These are phyloP conservation scores for fruit fly (Drosophila melanogaster) DNA, from an alignment of 1,140 invertebrate species.

Conservation along the genomic window DNA sequence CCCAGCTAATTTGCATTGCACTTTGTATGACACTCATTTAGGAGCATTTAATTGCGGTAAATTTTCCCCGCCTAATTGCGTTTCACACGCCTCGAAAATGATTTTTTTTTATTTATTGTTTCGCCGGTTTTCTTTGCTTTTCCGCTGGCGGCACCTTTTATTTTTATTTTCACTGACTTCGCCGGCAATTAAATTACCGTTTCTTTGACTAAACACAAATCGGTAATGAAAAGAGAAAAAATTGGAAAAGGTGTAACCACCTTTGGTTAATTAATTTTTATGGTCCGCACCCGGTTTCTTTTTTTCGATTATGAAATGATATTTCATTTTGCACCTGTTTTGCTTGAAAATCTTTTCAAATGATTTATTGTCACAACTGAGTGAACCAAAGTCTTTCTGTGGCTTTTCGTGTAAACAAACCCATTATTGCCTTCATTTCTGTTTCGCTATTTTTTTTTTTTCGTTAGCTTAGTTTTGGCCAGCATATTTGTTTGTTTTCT, in stretches of 20 bases:
- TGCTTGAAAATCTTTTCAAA: slow-evolving; percentile 10
- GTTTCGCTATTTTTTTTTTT: slow-evolving; percentile 6
- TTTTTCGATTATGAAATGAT: slow-evolving; percentile 45
- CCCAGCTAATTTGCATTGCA: slow-evolving; percentile 36
- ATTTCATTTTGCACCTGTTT: slow-evolving; percentile 43
- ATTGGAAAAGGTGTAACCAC: slow-evolving; percentile 54
- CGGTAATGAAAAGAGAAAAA: slow-evolving; percentile 39
- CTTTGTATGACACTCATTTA: slow-evolving; percentile 44
- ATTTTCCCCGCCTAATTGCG: slow-evolving; percentile 55
- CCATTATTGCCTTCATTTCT: slow-evolving; percentile 62
- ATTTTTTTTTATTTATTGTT: slow-evolving; percentile 43
- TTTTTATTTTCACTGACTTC: slow-evolving; percentile 32
- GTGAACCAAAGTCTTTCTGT: slow-evolving; percentile 24
- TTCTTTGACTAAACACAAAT: slow-evolving; percentile 48
- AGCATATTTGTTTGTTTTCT: slow-evolving; percentile 13
- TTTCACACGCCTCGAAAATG: slow-evolving; percentile 56
- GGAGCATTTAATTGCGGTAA: slow-evolving; percentile 55
- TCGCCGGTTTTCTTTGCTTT: slow-evolving; percentile 33
- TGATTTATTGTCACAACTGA: slow-evolving; percentile 51
- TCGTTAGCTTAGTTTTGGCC: slow-evolving; percentile 25
- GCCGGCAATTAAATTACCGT: slow-evolving; percentile 64
- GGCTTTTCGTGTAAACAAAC: slow-evolving; percentile 59
- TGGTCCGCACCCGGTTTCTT: slow-evolving; percentile 19
- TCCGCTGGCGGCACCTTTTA: slow-evolving; percentile 65
- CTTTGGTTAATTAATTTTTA: slow-evolving; percentile 71